Conservation (phyloP, 2,888 invertebrate species). For the Apantesis nais region DNA sequence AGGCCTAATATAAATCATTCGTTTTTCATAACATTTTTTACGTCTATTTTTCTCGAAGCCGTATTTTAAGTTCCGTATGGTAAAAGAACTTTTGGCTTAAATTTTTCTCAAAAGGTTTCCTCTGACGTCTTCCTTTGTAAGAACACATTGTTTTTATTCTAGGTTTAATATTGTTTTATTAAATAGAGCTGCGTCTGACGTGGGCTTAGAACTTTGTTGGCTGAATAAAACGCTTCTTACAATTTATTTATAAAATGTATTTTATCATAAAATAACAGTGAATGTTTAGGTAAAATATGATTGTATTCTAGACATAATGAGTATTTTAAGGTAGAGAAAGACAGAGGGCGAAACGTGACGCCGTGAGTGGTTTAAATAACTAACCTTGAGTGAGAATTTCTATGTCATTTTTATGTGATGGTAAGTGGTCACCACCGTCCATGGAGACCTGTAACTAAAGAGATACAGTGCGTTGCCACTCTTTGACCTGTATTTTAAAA, state of each 20-base stretch:
- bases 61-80: conserved; percentile 49
- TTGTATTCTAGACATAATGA: not conserved
- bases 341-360: not conserved
- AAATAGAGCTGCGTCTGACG: conserved; percentile 22
- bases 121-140: conserved; percentile 29
- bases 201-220: conserved; percentile 9
- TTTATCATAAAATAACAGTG: not conserved
- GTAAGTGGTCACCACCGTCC: too few relatives aligned
- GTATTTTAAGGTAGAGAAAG: not conserved
- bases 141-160: conserved; percentile 28
- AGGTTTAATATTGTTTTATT: conserved; percentile 23
- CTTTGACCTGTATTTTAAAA: too few relatives aligned
- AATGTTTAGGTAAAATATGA: not conserved
- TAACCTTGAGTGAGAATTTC: too few relatives aligned
- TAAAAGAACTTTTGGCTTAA: conserved; percentile 31
- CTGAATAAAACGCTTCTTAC: conserved; percentile 7
- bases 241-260: conserved; percentile 5
- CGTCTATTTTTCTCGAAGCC: conserved; percentile 45
- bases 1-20: conserved; percentile 55
- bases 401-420: too few relatives aligned
- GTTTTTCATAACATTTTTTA: conserved; percentile 58
- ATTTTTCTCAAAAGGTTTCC: conserved; percentile 23
- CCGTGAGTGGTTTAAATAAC: not conserved
- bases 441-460: too few relatives aligned
- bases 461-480: too few relatives aligned